These are phyloP conservation scores for Cotesia typhae DNA, from an alignment of 1,140 invertebrate genomes.

Conservation along the genomic window DNA sequence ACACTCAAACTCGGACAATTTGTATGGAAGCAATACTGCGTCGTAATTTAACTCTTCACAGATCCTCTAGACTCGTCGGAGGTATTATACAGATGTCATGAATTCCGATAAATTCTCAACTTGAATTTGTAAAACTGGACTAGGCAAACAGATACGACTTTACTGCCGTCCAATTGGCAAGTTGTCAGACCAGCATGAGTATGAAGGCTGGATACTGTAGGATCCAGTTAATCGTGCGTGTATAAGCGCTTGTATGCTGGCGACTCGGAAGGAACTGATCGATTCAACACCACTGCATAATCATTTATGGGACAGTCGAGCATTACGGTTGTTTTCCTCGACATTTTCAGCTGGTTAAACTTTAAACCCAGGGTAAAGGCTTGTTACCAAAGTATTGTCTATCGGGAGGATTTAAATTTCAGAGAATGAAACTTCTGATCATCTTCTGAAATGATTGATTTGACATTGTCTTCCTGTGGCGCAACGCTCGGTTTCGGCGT, in stretches of 20 bases:
- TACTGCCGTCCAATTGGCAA: neutral
- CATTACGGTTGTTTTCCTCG: slow-evolving; percentile 6
- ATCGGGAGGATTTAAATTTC: neutral
- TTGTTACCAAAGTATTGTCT: neutral
- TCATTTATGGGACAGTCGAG: neutral
- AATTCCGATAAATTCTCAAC: neutral
- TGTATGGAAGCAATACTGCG: slow-evolving; percentile 40
- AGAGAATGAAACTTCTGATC: neutral
- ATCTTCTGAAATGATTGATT: neutral
- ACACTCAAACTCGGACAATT: slow-evolving; percentile 43
- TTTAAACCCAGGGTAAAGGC: neutral
- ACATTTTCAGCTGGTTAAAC: slow-evolving; percentile 13
- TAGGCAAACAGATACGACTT: slow-evolving; percentile 1
- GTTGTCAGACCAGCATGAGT: neutral
- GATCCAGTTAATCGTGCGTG: slow-evolving; percentile 36
- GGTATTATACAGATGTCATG: slow-evolving; percentile 3
- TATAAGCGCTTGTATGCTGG: slow-evolving; percentile 31
- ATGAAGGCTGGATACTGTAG: neutral
- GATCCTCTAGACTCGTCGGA: neutral
- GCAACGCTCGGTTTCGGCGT: slow-evolving; percentile 4
- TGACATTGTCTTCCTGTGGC: neutral
- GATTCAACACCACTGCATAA: slow-evolving; percentile 18
- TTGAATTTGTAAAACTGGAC: slow-evolving; percentile 15
- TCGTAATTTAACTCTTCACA: neutral
- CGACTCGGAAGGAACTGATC: slow-evolving; percentile 15